phyloP scores from a whole-genome alignment of 2,888 invertebrate genomes.

The Meiosimyza platycephala region DNA sequence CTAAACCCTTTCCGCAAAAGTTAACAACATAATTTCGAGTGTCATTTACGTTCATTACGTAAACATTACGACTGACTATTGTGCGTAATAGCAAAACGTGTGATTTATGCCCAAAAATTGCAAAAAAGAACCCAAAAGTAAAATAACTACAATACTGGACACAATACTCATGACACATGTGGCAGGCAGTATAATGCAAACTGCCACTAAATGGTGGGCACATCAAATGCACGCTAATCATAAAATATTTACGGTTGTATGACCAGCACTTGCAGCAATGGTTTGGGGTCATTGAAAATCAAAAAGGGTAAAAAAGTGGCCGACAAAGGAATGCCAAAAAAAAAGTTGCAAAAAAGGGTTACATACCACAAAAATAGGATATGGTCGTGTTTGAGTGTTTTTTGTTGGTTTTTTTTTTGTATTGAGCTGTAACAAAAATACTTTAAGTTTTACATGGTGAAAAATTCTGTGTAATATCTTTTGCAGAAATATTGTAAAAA shows the following conservation, averaged over 20 bases:
- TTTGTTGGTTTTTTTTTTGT: background rate
- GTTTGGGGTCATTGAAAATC: background rate
- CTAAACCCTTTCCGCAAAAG: constrained; percentile 22
- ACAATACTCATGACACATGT: background rate
- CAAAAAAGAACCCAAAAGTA: background rate
- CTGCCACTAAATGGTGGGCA: constrained; percentile 15
- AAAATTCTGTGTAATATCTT: too few species aligned
- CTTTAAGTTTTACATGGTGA: too few species aligned
- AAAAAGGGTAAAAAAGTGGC: constrained; percentile 3
- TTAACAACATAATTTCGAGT: constrained; percentile 35
- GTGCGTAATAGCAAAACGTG: constrained; percentile 19
- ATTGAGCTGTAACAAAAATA: too few species aligned
- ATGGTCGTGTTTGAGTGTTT: background rate
- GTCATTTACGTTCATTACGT: constrained; percentile 34
- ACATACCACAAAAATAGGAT: constrained; percentile 17
- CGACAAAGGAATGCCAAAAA: constrained; percentile 11
- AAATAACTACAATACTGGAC: constrained; percentile 5
- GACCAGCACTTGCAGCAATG: constrained; percentile 1
- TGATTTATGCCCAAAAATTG: constrained; percentile 26
- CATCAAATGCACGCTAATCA: constrained; percentile 35
- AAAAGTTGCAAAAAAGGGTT: background rate
- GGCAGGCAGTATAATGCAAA: too few species aligned
- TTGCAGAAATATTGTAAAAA: too few species aligned
- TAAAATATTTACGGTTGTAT: constrained; percentile 31
- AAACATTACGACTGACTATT: constrained; percentile 24